Evolutionary conservation across 2,797 vertebrate species (phyloP).

Genomic region (Eurystomus glaucurus): DNA sequence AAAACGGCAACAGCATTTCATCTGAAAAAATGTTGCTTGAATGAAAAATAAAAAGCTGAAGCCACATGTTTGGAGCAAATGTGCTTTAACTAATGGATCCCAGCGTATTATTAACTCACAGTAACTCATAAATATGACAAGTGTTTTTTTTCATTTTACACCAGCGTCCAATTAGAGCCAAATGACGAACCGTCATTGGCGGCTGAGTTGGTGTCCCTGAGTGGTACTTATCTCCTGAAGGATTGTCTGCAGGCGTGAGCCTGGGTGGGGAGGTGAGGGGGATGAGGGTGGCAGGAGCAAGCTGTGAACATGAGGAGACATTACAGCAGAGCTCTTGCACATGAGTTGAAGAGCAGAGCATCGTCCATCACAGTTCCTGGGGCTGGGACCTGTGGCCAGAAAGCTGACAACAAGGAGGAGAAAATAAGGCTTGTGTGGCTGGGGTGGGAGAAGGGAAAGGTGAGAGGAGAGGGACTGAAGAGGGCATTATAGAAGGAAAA

Average conservation of each 20-base stretch:
- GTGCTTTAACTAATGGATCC: constrained; percentile 78
- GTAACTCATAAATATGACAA: constrained; percentile 84
- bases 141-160: constrained; percentile 79
- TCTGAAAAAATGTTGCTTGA: constrained; percentile 61
- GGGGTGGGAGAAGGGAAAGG: constrained; percentile 67
- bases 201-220: constrained; percentile 56
- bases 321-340: constrained; percentile 60
- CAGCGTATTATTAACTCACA: constrained; percentile 80
- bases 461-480: constrained; percentile 79
- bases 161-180: constrained; percentile 74
- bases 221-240: constrained; percentile 73
- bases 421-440: constrained; percentile 78
- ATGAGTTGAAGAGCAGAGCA: constrained; percentile 61
- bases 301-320: constrained; percentile 79
- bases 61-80: constrained; percentile 76
- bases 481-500: constrained; percentile 88
- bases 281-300: constrained; percentile 78
- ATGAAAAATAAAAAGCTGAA: constrained; percentile 65
- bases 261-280: not conserved
- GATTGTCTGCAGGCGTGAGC: constrained; percentile 22
- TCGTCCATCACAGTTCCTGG: constrained; percentile 73
- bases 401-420: constrained; percentile 77
- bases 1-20: constrained; percentile 8
- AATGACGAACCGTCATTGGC: constrained; percentile 42
- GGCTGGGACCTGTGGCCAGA: constrained; percentile 56